phyloP scores from a whole-genome alignment of 2,113 vertebrate genomes.

The Phodopus roborovskii region DNA sequence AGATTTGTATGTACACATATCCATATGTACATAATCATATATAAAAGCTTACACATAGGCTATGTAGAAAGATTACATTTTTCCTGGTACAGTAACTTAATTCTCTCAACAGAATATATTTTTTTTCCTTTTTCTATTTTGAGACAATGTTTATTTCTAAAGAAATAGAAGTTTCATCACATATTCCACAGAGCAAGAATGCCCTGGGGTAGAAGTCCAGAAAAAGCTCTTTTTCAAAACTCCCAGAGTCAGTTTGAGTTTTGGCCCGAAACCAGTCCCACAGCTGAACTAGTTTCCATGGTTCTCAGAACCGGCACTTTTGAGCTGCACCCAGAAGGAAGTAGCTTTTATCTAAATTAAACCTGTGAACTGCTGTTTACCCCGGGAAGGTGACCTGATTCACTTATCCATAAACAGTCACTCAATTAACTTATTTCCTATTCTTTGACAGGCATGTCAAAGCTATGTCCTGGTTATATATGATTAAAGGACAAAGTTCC shows the following conservation, averaged over 20 bases:
- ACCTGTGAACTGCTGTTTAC: not conserved
- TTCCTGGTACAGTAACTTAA: conserved; percentile 1
- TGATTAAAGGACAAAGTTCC: conserved; percentile 40
- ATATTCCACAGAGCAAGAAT: conserved; percentile 61
- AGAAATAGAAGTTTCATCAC: conserved; percentile 48
- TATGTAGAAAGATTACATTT: not conserved
- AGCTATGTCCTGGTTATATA: not conserved
- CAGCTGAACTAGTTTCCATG: not conserved
- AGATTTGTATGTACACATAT: not conserved
- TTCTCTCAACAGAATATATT: conserved; percentile 38
- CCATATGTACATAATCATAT: not conserved
- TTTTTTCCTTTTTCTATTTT: conserved; percentile 63
- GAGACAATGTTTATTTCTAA: conserved; percentile 72
- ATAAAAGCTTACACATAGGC: not conserved
- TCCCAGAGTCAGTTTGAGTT: conserved; percentile 40
- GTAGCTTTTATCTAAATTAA: conserved; percentile 56
- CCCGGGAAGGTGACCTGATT: conserved; percentile 11
- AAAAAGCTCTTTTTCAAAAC: conserved; percentile 66
- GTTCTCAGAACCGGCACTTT: conserved; percentile 1
- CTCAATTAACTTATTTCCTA: conserved; percentile 18
- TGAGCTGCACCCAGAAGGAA: conserved; percentile 7
- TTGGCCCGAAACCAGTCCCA: conserved; percentile 24
- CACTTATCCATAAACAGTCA: conserved; percentile 34
- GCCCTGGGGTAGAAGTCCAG: conserved; percentile 52
- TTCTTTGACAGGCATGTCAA: conserved; percentile 25